A percentile compares a stretch with the other conserved stretches of the same genome.
These are phyloP conservation scores for Dermochelys coriacea DNA, from an alignment of 2,797 vertebrate species.

Conservation along the genomic window DNA sequence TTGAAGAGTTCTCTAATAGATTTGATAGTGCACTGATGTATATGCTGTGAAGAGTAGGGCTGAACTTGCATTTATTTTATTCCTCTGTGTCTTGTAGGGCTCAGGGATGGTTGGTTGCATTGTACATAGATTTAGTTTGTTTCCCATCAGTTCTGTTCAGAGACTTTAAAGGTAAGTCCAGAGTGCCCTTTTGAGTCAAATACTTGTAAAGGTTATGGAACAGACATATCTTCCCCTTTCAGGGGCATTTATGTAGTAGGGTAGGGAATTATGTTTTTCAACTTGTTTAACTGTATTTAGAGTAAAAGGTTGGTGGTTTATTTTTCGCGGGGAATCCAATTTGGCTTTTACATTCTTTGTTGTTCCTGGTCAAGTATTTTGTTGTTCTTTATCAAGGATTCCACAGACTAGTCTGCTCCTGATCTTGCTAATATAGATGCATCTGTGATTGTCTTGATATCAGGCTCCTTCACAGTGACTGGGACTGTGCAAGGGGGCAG, in stretches of 20 bases:
- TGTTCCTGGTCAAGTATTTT: neutral
- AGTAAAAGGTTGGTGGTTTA: neutral
- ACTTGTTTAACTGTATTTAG: neutral
- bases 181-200: neutral
- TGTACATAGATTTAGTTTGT: neutral
- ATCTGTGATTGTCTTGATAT: neutral
- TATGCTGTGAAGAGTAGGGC: neutral
- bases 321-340: fast-evolving
- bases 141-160: neutral
- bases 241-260: fast-evolving
- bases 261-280: neutral
- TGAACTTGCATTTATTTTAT: neutral
- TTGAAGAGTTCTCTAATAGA: slow-evolving; percentile 42
- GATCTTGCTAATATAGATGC: too few species aligned
- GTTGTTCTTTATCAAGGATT: neutral
- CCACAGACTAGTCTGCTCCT: neutral
- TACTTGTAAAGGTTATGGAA: neutral
- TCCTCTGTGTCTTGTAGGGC: neutral
- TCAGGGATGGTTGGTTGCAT: neutral
- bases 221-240: neutral
- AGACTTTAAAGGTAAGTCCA: neutral
- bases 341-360: neutral
- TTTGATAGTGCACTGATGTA: neutral
- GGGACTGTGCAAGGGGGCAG: neutral
- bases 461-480: too few species aligned